Evolutionary conservation across 2,113 vertebrate species (phyloP).

Genomic region (Mormoops blainvillei): DNA sequence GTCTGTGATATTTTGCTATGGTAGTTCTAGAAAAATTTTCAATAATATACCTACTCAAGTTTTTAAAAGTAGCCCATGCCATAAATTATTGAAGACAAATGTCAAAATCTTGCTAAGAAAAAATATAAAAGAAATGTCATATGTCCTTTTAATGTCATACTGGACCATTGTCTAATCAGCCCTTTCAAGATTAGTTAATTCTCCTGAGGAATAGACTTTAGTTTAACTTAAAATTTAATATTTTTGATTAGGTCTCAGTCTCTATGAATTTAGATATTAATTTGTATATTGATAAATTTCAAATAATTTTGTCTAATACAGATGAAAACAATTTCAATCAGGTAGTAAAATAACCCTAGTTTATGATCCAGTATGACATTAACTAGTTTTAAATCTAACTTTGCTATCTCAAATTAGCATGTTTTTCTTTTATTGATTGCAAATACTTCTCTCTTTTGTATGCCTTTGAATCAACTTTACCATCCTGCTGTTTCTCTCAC

Average conservation of each 20-base stretch:
- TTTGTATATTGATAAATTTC: background rate
- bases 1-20: background rate
- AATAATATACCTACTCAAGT: background rate
- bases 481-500: background rate
- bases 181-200: background rate
- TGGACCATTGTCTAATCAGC: background rate
- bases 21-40: background rate
- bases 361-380: background rate
- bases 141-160: background rate
- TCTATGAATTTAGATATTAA: background rate
- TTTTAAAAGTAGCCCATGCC: background rate
- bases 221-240: background rate
- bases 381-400: background rate
- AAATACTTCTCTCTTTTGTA: background rate
- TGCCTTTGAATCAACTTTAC: background rate
- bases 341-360: background rate
- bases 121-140: background rate
- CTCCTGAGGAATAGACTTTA: background rate
- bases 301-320: background rate
- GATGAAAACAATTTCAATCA: background rate
- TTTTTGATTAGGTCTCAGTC: background rate
- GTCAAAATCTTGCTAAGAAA: background rate
- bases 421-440: background rate
- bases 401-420: background rate
- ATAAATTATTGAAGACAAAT: background rate